Base-by-base conservation (phyloP, 2,797 vertebrate species). In the Acipenser ruthenus region DNA sequence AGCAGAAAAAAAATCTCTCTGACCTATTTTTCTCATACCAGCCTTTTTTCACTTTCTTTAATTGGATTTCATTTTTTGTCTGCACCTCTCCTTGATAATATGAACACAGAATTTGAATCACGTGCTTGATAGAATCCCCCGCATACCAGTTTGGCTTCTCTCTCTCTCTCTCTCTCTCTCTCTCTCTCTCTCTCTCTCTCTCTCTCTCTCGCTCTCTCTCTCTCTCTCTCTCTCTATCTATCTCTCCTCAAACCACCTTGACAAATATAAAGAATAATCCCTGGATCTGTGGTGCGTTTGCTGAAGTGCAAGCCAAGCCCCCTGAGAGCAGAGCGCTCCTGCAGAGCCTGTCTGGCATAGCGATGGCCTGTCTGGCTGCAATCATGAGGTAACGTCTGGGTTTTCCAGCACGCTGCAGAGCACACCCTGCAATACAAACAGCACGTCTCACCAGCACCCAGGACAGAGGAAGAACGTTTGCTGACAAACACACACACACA, bases 321-420 rank as follows among this genome's bases (percentile, higher is more conserved):
- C 76, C 82, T 78, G 73, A 76, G 73, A 68, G 77, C 77, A 76
- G 70, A 37, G 74, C 67, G 75, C 84, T 82, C 74, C 82, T 78
- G 84, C 84, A 81, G 84, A 75, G 78, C 80, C 78, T 80, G 83
- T 80, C 80, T 83, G 85, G 85, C 84, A 84, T 37, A 37, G 82
- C 82, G 83, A 82, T 82, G 78, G 80, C 76, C 81, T 86, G 85
- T 87, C 85, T 87, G 83, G 80, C 83, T 84, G 83, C 85, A 88
- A 82, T 84, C 81, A 87, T 88, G 86, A 88, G 85, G 86, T 87
- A 88, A 88, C 82, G 87, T 88, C 87, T 87, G 84, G 84, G 75
- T 86, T 86, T 86, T 80, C 80, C 84, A 86, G 84, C 86, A 87
- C 85, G 83, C 87, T 87, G 86, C 84, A 85, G 84, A 83, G 83